These are phyloP conservation scores for Popillia japonica DNA, from an alignment of 1,140 invertebrate genomes.

Conservation along the genomic window DNA sequence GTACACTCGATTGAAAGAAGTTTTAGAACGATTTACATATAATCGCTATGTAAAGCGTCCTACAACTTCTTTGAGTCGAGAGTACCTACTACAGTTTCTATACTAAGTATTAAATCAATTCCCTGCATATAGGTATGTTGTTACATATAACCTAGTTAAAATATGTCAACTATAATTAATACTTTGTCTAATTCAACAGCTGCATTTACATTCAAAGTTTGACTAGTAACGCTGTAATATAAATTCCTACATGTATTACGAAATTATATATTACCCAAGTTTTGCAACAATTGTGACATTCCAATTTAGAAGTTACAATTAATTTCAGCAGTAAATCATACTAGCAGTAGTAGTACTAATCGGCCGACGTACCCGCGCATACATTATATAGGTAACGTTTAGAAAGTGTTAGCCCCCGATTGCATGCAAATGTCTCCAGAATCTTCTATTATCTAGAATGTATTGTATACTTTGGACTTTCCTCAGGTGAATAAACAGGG, in stretches of 20 bases:
- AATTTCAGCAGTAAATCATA: not conserved
- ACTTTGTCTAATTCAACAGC: not conserved
- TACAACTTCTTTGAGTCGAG: no score
- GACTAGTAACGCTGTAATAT: not conserved
- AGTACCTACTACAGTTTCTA: no score
- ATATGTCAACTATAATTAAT: no score
- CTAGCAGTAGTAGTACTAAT: not conserved
- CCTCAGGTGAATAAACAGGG: not conserved
- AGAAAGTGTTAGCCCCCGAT: not conserved
- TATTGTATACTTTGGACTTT: not conserved
- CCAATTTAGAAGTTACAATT: not conserved
- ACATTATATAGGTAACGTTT: constrained; percentile 7
- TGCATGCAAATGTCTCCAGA: not conserved
- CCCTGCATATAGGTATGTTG: no score
- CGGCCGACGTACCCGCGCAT: not conserved
- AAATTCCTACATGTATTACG: not conserved
- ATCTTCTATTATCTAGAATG: not conserved
- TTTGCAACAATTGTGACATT: not conserved
- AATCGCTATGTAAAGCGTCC: no score
- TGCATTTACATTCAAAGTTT: not conserved
- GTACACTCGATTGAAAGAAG: no score
- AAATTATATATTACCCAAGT: not conserved
- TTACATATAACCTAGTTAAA: no score
- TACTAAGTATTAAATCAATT: no score
- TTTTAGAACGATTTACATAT: no score